A percentile compares a stretch with the other conserved stretches of the same genome.
Evolutionary conservation across 2,113 vertebrate genomes (phyloP).

Genomic region (Propithecus coquereli): DNA sequence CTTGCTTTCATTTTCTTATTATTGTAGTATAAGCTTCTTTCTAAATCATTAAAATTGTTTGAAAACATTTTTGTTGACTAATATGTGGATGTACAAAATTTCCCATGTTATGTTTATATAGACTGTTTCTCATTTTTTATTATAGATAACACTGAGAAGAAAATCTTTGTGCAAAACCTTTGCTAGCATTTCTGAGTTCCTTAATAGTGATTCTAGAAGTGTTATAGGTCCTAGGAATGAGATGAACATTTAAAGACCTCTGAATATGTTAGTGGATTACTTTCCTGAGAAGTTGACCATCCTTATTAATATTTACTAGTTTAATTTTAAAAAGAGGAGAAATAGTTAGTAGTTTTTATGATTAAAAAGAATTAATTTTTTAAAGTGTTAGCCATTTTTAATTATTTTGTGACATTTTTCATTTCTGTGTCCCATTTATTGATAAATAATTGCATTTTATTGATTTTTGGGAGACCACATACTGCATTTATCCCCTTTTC

Average conservation of each 20-base stretch:
- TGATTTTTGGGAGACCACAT: neutral
- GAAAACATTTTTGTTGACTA: neutral
- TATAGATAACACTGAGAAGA: neutral
- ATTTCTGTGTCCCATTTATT: neutral
- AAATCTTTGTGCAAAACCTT: neutral
- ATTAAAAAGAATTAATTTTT: neutral
- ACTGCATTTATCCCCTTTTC: neutral
- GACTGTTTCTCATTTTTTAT: neutral
- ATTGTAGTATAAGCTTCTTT: neutral
- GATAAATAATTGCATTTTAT: neutral
- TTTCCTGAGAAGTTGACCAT: neutral
- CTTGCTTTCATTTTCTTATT: constrained; percentile 23
- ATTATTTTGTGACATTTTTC: constrained; percentile 29
- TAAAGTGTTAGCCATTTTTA: constrained; percentile 28
- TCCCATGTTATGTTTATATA: neutral
- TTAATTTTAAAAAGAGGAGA: constrained; percentile 30
- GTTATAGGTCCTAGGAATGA: neutral
- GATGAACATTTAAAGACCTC: constrained; percentile 27
- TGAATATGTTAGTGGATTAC: neutral
- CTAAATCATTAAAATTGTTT: constrained; percentile 20
- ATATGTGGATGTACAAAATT: neutral
- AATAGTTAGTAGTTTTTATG: neutral
- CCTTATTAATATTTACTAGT: neutral
- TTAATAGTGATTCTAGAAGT: neutral
- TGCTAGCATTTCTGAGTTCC: neutral